Evolutionary conservation across 1,140 invertebrate genomes (phyloP).

Genomic region (Eufriesea mexicana): DNA sequence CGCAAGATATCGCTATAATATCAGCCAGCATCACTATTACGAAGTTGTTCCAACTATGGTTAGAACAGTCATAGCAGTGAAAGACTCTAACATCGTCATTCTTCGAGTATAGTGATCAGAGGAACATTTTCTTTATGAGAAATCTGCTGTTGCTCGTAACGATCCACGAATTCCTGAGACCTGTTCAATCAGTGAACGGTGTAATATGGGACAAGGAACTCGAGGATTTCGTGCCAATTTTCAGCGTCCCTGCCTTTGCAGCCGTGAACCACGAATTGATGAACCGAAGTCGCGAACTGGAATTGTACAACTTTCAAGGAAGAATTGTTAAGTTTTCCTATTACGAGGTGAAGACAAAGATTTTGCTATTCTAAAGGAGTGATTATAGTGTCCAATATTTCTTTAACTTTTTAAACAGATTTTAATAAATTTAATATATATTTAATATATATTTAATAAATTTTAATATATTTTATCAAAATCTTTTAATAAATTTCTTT

Average conservation of each 20-base stretch:
- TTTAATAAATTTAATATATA: too few relatives aligned
- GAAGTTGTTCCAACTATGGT: background rate
- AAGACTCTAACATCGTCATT: too few relatives aligned
- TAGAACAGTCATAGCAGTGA: background rate
- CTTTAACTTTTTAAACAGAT: too few relatives aligned
- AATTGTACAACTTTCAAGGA: conserved; percentile 60
- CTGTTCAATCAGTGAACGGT: conserved; percentile 19
- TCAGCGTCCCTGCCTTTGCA: conserved; percentile 26
- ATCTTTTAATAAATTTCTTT: too few relatives aligned
- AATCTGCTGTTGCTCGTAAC: background rate
- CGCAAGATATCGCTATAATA: background rate
- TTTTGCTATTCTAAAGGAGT: background rate
- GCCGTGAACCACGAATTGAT: conserved; percentile 14
- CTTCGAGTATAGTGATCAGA: background rate
- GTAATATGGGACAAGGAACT: conserved; percentile 59
- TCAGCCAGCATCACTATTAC: background rate
- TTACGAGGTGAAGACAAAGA: conserved; percentile 40
- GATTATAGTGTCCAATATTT: too few relatives aligned
- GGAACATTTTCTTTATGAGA: background rate
- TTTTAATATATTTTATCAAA: too few relatives aligned
- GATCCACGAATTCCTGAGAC: background rate
- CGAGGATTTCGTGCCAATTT: conserved; percentile 52
- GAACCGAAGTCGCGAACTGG: conserved; percentile 22
- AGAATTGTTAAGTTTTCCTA: conserved; percentile 49
- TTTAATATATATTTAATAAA: too few relatives aligned